Evolutionary conservation across 2,113 vertebrate genomes (phyloP).

Genomic region (Gallinago jamesoni): DNA sequence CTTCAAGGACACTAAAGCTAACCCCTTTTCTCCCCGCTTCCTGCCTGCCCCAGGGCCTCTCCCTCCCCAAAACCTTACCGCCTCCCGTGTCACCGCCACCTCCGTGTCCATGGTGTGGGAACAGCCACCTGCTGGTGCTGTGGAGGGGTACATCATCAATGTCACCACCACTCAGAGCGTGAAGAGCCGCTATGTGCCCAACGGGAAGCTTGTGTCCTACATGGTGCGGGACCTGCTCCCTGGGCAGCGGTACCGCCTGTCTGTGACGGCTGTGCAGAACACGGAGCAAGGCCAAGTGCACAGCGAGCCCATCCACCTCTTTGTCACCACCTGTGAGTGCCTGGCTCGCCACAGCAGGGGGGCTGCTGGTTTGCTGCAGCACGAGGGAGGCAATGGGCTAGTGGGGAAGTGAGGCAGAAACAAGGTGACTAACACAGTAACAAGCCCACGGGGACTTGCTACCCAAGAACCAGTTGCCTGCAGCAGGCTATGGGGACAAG

Average conservation of each 20-base stretch:
- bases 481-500: not conserved
- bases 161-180: conserved; percentile 87
- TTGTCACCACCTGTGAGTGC: conserved; percentile 87
- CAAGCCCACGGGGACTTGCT: not conserved
- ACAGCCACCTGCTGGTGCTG: conserved; percentile 43
- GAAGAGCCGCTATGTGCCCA: conserved; percentile 92
- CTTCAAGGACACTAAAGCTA: not conserved
- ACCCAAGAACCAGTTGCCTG: not conserved
- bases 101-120: conserved; percentile 87
- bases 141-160: conserved; percentile 92
- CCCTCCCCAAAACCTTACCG: conserved; percentile 87
- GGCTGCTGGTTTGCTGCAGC: not conserved
- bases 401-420: fast-evolving
- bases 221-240: conserved; percentile 86
- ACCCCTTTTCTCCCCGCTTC: not conserved
- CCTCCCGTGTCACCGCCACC: conserved; percentile 81
- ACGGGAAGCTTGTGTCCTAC: conserved; percentile 82
- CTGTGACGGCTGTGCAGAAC: conserved; percentile 82
- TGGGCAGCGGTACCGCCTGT: conserved; percentile 84
- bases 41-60: conserved; percentile 79
- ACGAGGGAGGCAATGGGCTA: fast-evolving
- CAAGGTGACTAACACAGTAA: not conserved
- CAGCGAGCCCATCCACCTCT: conserved; percentile 84
- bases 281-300: conserved; percentile 83
- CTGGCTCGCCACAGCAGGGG: fast-evolving